Evolutionary conservation across 2,888 invertebrate species (phyloP).

Genomic region (Resseliella maxima): DNA sequence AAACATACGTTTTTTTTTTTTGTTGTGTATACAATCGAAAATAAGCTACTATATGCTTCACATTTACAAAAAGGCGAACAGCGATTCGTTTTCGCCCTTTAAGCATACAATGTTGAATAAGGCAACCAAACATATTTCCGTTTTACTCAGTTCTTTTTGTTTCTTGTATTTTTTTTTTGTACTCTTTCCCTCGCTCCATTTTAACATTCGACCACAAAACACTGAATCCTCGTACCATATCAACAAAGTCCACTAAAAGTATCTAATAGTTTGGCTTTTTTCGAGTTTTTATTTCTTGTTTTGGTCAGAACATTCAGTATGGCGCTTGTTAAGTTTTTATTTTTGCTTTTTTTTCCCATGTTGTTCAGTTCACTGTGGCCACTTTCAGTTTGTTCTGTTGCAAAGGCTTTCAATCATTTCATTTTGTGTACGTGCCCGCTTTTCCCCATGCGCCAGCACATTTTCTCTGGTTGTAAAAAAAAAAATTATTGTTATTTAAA

Average conservation of each 20-base stretch:
- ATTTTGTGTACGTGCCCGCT: not conserved
- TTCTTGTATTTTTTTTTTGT: not conserved
- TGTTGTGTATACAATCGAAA: not conserved
- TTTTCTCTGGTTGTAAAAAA: slow-evolving; percentile 1
- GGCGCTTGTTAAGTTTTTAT: slow-evolving; percentile 14
- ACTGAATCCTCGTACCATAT: not conserved
- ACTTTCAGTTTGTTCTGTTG: not conserved
- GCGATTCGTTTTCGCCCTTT: not conserved
- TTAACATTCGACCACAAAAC: slow-evolving; percentile 20
- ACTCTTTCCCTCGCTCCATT: not conserved
- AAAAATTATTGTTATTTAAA: slow-evolving; percentile 24
- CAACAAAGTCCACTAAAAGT: slow-evolving; percentile 43
- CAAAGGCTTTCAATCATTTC: slow-evolving; percentile 25
- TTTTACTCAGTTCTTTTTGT: no score
- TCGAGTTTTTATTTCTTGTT: not conserved
- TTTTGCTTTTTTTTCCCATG: not conserved
- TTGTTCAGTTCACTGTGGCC: not conserved
- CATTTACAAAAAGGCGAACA: not conserved
- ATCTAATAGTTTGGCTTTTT: slow-evolving; percentile 42
- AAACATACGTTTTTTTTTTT: not conserved
- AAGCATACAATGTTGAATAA: not conserved
- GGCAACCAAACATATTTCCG: slow-evolving; percentile 3
- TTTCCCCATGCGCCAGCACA: slow-evolving; percentile 7
- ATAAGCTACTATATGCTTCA: not conserved
- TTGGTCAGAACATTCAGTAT: slow-evolving; percentile 26